phyloP scores from a whole-genome alignment of 2,797 vertebrate genomes.

The Champsocephalus gunnari region DNA sequence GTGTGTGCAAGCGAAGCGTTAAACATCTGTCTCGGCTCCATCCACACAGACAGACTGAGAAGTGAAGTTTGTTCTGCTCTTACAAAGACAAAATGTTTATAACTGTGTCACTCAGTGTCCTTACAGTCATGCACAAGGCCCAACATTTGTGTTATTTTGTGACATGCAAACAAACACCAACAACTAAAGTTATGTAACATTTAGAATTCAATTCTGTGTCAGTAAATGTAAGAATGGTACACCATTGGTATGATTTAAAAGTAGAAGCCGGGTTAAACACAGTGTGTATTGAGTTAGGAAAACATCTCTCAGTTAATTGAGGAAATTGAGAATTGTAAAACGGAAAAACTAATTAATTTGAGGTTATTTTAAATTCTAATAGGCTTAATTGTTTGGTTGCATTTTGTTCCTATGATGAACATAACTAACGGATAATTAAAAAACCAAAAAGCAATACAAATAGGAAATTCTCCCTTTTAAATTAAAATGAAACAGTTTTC shows the following conservation, averaged over 20 bases:
- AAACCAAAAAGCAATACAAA: background rate
- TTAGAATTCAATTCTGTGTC: background rate
- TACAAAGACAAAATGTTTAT: slow-evolving; percentile 35
- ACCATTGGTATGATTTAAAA: slow-evolving; percentile 25
- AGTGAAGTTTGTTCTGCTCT: slow-evolving; percentile 31
- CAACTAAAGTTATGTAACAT: slow-evolving; percentile 10
- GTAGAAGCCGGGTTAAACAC: slow-evolving; percentile 17
- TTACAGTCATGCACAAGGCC: slow-evolving; percentile 15
- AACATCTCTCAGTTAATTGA: slow-evolving; percentile 46
- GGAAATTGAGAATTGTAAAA: slow-evolving; percentile 37
- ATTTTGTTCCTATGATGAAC: slow-evolving; percentile 10
- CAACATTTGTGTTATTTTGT: slow-evolving; percentile 1
- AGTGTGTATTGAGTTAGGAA: slow-evolving; percentile 33
- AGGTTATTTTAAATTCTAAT: slow-evolving; percentile 15
- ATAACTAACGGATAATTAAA: background rate
- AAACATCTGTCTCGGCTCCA: slow-evolving; percentile 79
- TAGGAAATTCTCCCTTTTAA: background rate
- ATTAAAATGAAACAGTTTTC: slow-evolving; percentile 14
- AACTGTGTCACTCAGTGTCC: slow-evolving; percentile 17
- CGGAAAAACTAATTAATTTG: slow-evolving; percentile 2
- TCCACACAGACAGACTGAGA: slow-evolving; percentile 37
- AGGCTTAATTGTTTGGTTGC: slow-evolving; percentile 9
- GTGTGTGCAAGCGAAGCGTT: slow-evolving; percentile 43
- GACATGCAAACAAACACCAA: slow-evolving; percentile 3
- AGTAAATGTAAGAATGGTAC: slow-evolving; percentile 3